These are phyloP conservation scores for Halichoeres trimaculatus DNA, from an alignment of 2,113 vertebrate species.

Conservation along the genomic window DNA sequence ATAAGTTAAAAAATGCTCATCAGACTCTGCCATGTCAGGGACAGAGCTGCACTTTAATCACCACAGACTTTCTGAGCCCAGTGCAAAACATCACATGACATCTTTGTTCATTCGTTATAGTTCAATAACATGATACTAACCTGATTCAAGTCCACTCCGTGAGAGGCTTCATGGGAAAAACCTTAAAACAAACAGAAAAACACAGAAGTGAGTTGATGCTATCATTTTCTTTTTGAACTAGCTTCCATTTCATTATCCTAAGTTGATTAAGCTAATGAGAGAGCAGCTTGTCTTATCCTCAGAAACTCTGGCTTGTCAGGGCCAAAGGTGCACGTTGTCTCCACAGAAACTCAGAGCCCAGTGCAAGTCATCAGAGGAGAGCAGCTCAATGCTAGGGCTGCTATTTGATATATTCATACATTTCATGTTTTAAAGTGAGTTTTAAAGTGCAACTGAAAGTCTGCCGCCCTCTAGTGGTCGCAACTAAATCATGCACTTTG, in stretches of 20 bases:
- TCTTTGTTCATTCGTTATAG: rapidly evolving
- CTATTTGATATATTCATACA: too few relatives aligned
- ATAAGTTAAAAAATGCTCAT: neutral
- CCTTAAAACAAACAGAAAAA: neutral
- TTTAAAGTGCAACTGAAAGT: too few relatives aligned
- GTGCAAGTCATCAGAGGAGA: conserved; percentile 69
- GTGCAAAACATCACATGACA: conserved; percentile 74
- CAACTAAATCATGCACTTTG: too few relatives aligned
- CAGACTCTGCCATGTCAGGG: neutral
- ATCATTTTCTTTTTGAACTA: neutral
- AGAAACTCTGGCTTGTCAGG: conserved; percentile 67
- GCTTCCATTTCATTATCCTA: too few relatives aligned
- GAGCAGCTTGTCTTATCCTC: conserved; percentile 43
- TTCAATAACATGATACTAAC: neutral
- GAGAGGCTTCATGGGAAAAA: rapidly evolving
- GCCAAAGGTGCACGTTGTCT: conserved; percentile 62
- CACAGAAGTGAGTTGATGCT: rapidly evolving
- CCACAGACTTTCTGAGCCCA: conserved; percentile 68
- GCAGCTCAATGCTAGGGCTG: too few relatives aligned
- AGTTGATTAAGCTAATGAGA: neutral
- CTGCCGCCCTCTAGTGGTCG: too few relatives aligned
- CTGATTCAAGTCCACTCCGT: neutral
- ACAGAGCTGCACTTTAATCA: conserved; percentile 60
- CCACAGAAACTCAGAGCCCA: conserved; percentile 62
- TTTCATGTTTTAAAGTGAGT: too few relatives aligned